These are phyloP conservation scores for Paradisaea rubra DNA, from an alignment of 2,113 vertebrate genomes.

Conservation along the genomic window DNA sequence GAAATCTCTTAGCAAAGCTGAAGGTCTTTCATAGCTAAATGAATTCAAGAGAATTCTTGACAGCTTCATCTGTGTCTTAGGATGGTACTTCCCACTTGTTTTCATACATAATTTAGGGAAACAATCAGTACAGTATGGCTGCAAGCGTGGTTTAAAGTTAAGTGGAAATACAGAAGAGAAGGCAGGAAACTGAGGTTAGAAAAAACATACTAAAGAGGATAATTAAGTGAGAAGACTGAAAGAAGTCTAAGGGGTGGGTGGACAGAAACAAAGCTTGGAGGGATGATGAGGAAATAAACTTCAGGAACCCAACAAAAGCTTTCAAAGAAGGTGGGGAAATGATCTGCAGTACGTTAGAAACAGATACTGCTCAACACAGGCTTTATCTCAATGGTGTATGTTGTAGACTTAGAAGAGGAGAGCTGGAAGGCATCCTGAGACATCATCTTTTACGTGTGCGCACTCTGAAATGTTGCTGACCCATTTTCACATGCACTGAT, in stretches of 20 bases:
- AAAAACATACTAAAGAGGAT: background rate
- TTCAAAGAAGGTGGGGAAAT: background rate
- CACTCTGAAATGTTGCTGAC: background rate
- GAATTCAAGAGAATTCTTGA: background rate
- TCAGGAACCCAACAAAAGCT: background rate
- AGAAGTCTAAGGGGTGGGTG: background rate
- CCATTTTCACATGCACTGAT: background rate
- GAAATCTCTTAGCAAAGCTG: background rate
- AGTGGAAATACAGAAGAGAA: background rate
- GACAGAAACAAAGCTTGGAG: background rate
- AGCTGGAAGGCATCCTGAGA: background rate
- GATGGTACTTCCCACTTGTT: background rate
- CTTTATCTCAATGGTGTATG: background rate
- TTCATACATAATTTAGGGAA: background rate
- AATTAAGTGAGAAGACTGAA: background rate
- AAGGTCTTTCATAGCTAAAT: background rate
- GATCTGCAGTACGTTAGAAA: background rate
- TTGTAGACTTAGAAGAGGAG: background rate
- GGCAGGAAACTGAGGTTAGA: background rate
- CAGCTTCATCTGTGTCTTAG: background rate
- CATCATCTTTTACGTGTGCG: background rate
- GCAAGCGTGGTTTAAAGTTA: background rate
- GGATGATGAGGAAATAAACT: background rate
- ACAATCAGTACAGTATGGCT: background rate
- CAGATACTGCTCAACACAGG: background rate